Evolutionary conservation across 2,113 vertebrate species (phyloP), one percentile per base, ranked within the genome.

Genomic region (Rissa tridactyla): DNA sequence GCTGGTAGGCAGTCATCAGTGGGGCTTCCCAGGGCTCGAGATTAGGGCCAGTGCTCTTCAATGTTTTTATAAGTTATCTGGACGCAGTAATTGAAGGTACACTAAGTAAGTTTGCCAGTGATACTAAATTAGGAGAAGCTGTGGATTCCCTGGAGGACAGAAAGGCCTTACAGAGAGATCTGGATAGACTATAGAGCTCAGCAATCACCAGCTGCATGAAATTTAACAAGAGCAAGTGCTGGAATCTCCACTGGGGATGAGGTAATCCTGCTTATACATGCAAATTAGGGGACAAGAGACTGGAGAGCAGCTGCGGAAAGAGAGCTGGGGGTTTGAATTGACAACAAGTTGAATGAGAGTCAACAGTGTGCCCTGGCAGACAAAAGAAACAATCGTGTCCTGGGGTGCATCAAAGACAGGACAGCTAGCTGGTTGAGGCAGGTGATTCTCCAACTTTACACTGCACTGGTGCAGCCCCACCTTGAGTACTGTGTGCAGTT

Each of bases 381-480:
- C 61, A 55, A 17, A 36, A 69, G 2, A 42, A 15, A 6, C 34
- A 65, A 0, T 6, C 1, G 0, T 15, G 15, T 44, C 15, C 38
- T 47, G 36, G 25, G 4, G 36, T 34, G 10, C n/a, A 13, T 26
- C 64, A 77, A 23, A 27, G 36, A 44, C 22, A 58, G 22, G 19
- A n/a, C 10, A 1, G 0, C 14, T 5, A 49, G n/a, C 12, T 0
- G 0, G 5, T 10, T 1, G 4, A 79, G 29, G 55, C 10, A 23
- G 15, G 16, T 32, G 34, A 30, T 21, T 22, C 3, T 68, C 21
- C 18, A 3, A 5, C 23, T 32, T 30, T 27, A 5, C 21, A 10
- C 15, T 10, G 61, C 25, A 5, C 5, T 15, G 40, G 6, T 34
- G 14, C 2, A 0, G 20, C 34, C 14, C 32, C 46, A 80, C 16